Base-by-base conservation (phyloP, 2,113 vertebrate species). In the Leptobrachium leishanense region DNA sequence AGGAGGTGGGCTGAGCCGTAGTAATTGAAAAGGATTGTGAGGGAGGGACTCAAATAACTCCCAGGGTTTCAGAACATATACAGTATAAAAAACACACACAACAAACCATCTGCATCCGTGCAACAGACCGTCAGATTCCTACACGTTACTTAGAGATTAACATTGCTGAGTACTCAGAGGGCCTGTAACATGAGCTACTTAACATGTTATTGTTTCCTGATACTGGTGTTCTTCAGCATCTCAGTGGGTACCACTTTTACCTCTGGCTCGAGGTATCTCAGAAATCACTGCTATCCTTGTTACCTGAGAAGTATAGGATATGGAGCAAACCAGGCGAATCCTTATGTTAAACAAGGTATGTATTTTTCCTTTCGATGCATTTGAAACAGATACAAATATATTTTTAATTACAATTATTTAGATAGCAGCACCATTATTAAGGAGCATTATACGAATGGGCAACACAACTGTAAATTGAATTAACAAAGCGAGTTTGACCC, bases 221-320 rank as follows among this genome's bases (percentile, higher is more conserved):
- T 87, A 50, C 78, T 94, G 1, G 85, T 91, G 4, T 6, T 39
- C 74, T 15, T 88, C 5, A 86, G 86, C 50, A 42, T 82, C 2
- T 75, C 88, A 75, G 82, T 84, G 0, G 71, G 55, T 85, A 81
- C 90, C 79, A 84, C 84, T 10, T 82, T 84, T 0, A 85, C 88
- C 0, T 77, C 87, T 0, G 88, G 91, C 76, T 88, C 84, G 0
- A 84, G 88, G 41, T 89, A 93, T 81, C 86, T 91, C 59, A 93
- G 94, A 86, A 91, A 92, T 59, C 90, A 83, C 86, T 97, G 96
- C 85, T 93, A 94, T 75, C 93, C 93, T 5, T 98, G 96, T 75
- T 86, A 84, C 66, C 73, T 90, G 87, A 89, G 92, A 53, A 90
- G 91, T 54, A 82, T 82, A 0, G 87, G 90, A 5, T 88, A 91